These are phyloP conservation scores for Lineus longissimus DNA, from an alignment of 1,140 invertebrate species.

Conservation along the genomic window DNA sequence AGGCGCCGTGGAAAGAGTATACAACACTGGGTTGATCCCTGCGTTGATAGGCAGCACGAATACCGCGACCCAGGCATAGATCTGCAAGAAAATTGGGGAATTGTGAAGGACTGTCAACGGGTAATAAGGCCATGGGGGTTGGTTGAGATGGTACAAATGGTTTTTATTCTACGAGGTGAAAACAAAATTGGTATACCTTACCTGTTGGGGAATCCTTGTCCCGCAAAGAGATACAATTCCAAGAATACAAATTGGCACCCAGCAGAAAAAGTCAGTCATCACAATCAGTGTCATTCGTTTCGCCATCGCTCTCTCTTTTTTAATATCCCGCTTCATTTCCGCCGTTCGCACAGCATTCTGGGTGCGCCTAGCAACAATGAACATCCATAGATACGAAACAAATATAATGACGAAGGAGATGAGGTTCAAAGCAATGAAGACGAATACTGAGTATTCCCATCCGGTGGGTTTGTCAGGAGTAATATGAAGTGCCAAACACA, in stretches of 20 bases:
- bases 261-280: slow-evolving; percentile 60
- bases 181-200: slow-evolving; percentile 21
- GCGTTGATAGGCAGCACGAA: neutral
- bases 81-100: neutral
- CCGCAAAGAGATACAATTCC: slow-evolving; percentile 57
- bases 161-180: too few relatives aligned
- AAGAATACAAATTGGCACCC: slow-evolving; percentile 59
- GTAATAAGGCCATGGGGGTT: too few relatives aligned
- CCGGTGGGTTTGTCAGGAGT: slow-evolving; percentile 58
- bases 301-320: slow-evolving; percentile 58
- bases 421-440: slow-evolving; percentile 60
- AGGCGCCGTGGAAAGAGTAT: slow-evolving; percentile 2
- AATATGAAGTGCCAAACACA: slow-evolving; percentile 62
- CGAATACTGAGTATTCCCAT: slow-evolving; percentile 63
- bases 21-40: neutral
- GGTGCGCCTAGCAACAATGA: slow-evolving; percentile 56
- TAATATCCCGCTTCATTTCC: slow-evolving; percentile 50
- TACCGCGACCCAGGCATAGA: slow-evolving; percentile 1
- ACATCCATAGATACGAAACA: slow-evolving; percentile 61
- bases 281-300: slow-evolving; percentile 60
- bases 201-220: slow-evolving; percentile 54
- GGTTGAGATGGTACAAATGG: too few relatives aligned
- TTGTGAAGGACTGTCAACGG: too few relatives aligned
- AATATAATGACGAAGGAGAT: slow-evolving; percentile 59
- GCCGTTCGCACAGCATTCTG: slow-evolving; percentile 50